phyloP scores from a whole-genome alignment of 92 coral and sea anemone genomes.

The Galaxea fascicularis region DNA sequence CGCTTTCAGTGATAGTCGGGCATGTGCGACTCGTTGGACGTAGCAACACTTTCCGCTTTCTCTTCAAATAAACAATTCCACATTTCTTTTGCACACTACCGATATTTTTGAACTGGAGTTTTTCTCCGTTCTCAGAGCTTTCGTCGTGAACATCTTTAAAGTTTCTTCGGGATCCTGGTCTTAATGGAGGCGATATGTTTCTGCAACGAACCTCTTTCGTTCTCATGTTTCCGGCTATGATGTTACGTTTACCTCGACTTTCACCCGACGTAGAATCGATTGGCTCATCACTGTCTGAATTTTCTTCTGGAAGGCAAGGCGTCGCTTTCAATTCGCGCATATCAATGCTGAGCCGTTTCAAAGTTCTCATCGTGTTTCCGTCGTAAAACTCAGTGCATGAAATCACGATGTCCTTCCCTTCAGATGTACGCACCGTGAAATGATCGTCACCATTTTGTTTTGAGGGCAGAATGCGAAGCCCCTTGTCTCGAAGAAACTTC shows the following conservation, averaged over 20 bases:
- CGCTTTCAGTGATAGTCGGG: background rate
- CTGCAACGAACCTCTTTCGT: conserved; percentile 61
- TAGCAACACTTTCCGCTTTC: background rate
- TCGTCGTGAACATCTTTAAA: conserved; percentile 72
- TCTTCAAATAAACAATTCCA: conserved; percentile 22
- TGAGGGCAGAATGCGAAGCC: conserved; percentile 75
- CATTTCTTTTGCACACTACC: conserved; percentile 15
- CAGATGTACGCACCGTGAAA: conserved; percentile 63
- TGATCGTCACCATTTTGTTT: conserved; percentile 37
- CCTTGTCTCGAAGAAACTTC: conserved; percentile 75
- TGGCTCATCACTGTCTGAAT: conserved; percentile 30
- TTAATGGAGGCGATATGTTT: conserved; percentile 74
- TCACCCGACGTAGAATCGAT: conserved; percentile 1
- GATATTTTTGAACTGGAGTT: background rate
- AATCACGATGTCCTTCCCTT: conserved; percentile 71
- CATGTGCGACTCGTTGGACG: conserved; percentile 35
- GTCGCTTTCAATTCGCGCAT: background rate
- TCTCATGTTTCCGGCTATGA: background rate
- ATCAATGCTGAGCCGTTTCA: conserved; percentile 58
- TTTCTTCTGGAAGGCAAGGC: conserved; percentile 1
- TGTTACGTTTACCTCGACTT: conserved; percentile 6
- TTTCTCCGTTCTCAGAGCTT: conserved; percentile 47
- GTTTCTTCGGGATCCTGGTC: conserved; percentile 79
- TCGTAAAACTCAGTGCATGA: conserved; percentile 74
- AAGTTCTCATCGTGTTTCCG: conserved; percentile 62